phyloP scores from a whole-genome alignment of 1,140 invertebrate genomes.

The Stegodyphus mimosarum region DNA sequence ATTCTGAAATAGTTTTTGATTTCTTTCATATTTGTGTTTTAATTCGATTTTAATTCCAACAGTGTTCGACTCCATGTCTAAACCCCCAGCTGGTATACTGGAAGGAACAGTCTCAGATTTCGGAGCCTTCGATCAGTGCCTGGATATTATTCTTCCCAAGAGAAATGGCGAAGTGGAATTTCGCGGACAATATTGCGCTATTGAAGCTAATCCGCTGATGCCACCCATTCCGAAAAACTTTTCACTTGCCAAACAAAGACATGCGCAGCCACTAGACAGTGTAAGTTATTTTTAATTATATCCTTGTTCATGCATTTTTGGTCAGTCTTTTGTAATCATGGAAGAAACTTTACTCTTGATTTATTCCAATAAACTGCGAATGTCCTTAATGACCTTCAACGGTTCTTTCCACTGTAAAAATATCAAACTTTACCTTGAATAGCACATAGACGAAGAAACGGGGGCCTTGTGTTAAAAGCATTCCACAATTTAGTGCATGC shows the following conservation, averaged over 20 bases:
- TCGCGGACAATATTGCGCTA: conserved; percentile 51
- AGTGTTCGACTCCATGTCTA: conserved; percentile 58
- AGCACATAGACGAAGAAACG: too few relatives aligned
- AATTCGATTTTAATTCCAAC: too few relatives aligned
- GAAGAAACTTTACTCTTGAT: not conserved
- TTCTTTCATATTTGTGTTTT: too few relatives aligned
- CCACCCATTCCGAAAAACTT: conserved; percentile 21
- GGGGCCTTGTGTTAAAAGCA: too few relatives aligned
- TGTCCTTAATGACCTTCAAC: not conserved
- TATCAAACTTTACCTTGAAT: not conserved
- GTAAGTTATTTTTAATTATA: too few relatives aligned
- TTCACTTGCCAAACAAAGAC: conserved; percentile 20
- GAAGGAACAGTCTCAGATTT: conserved; percentile 48
- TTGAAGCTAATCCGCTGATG: conserved; percentile 17
- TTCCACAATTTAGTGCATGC: too few relatives aligned
- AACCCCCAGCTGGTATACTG: conserved; percentile 45
- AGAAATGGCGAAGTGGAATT: conserved; percentile 29
- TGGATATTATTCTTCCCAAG: conserved; percentile 18
- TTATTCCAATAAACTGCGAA: not conserved
- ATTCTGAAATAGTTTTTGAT: too few relatives aligned
- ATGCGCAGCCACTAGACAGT: conserved; percentile 9
- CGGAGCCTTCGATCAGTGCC: conserved; percentile 58
- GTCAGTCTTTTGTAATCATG: not conserved
- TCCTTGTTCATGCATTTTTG: not conserved
- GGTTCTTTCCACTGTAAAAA: not conserved